Conservation (phyloP, 2,888 invertebrate species). For the Ellobium chinense region DNA sequence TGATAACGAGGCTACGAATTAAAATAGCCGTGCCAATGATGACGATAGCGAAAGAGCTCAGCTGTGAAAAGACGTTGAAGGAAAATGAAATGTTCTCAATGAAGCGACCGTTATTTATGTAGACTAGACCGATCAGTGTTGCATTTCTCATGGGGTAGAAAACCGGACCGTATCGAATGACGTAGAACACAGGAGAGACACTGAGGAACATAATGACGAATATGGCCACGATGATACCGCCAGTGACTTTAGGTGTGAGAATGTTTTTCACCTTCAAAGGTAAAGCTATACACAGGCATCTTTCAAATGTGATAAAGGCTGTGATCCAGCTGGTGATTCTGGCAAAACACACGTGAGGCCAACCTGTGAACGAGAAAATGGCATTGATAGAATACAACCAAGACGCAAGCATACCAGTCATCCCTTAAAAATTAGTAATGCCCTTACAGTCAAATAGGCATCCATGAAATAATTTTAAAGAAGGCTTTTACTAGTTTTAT, state of each 20-base stretch:
- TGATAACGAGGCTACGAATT: not conserved
- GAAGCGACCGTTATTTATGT: not conserved
- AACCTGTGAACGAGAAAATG: too few species aligned
- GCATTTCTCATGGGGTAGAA: not conserved
- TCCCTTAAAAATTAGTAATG: too few species aligned
- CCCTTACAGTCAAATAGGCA: too few species aligned
- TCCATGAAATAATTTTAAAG: too few species aligned
- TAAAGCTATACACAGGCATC: not conserved
- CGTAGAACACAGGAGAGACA: not conserved
- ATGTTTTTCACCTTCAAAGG: not conserved
- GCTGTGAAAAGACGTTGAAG: not conserved
- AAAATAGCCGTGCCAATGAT: not conserved
- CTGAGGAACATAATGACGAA: slow-evolving; percentile 5
- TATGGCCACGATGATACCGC: not conserved
- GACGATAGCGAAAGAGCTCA: not conserved
- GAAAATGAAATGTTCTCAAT: not conserved
- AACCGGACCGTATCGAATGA: not conserved
- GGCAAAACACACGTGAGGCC: not conserved
- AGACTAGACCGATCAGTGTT: not conserved
- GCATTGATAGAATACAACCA: too few species aligned
- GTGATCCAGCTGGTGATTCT: not conserved
- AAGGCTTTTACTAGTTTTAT: too few species aligned
- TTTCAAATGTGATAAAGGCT: not conserved
- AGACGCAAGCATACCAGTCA: too few species aligned
- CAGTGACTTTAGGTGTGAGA: not conserved